These are phyloP conservation scores for Colaptes auratus DNA, from an alignment of 2,113 vertebrate species.

Conservation along the genomic window DNA sequence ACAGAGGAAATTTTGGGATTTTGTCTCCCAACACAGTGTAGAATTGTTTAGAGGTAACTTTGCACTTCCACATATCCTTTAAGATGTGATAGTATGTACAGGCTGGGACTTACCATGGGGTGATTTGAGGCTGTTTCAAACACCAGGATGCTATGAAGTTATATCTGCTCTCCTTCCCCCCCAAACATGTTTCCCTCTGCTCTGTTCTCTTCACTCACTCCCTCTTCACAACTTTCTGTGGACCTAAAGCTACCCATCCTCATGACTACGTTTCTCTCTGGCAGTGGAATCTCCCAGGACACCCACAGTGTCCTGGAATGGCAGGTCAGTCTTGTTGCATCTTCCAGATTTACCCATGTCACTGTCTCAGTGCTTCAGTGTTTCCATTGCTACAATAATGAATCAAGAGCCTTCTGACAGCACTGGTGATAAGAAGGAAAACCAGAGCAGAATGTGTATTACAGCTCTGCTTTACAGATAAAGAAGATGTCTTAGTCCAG, in stretches of 20 bases:
- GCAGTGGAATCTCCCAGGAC: not conserved
- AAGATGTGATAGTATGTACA: not conserved
- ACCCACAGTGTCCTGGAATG: not conserved
- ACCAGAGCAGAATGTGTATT: not conserved
- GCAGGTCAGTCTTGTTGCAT: not conserved
- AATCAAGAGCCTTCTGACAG: slow-evolving; percentile 26
- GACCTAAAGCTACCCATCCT: not conserved
- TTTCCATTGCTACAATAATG: not conserved
- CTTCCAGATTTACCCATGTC: not conserved
- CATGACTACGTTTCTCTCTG: not conserved
- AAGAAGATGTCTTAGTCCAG: not conserved
- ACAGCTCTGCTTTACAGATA: not conserved
- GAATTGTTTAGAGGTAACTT: not conserved
- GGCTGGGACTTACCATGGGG: not conserved
- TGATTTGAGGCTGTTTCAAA: not conserved
- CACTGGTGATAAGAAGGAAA: not conserved
- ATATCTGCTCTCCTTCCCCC: not conserved
- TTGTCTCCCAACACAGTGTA: not conserved
- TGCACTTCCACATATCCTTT: not conserved
- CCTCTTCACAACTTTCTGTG: not conserved
- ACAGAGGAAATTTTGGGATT: not conserved
- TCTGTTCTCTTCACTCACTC: not conserved
- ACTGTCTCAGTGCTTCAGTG: not conserved
- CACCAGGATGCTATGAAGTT: not conserved
- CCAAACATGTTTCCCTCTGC: not conserved